Evolutionary conservation across 2,797 vertebrate species (phyloP).

Genomic region (Scomberomorus guttatus): DNA sequence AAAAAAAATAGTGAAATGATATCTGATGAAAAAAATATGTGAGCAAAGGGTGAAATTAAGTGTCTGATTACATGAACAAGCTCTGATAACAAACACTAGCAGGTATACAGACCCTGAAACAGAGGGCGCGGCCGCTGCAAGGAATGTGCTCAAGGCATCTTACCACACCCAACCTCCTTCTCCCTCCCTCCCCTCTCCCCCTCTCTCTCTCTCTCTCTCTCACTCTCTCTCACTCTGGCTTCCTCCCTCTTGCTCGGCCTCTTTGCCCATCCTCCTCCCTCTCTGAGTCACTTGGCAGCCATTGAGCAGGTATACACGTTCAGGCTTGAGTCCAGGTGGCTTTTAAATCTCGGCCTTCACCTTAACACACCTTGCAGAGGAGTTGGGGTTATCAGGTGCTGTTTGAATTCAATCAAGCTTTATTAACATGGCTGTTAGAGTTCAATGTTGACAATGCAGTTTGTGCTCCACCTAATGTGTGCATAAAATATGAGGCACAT

Average conservation of each 20-base stretch:
- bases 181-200: not conserved
- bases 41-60: conserved; percentile 24
- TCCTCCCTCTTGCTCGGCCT: conserved; percentile 2
- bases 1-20: conserved; percentile 2
- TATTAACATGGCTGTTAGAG: not conserved
- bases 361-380: conserved; percentile 11
- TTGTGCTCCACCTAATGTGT: no score
- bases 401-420: conserved; percentile 37
- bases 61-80: conserved; percentile 27
- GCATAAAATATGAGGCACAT: not conserved
- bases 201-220: conserved; percentile 32
- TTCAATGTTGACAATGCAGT: not conserved
- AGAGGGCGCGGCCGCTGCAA: conserved; percentile 63
- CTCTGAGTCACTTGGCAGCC: conserved; percentile 74
- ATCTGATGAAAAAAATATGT: not conserved
- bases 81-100: conserved; percentile 59
- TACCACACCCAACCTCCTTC: conserved; percentile 71
- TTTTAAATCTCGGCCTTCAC: conserved; percentile 53
- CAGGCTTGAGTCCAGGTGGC: conserved; percentile 51
- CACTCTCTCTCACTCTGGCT: conserved; percentile 11
- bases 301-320: conserved; percentile 70
- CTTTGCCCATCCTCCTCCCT: conserved; percentile 19
- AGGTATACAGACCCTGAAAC: conserved; percentile 66
- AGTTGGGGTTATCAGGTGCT: conserved; percentile 10
- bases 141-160: conserved; percentile 82